Percentiles rank a stretch among this genome's conserved stretches.
Conservation (phyloP, 2,888 invertebrate species). For the Caenorhabditis zanzibari region DNA sequence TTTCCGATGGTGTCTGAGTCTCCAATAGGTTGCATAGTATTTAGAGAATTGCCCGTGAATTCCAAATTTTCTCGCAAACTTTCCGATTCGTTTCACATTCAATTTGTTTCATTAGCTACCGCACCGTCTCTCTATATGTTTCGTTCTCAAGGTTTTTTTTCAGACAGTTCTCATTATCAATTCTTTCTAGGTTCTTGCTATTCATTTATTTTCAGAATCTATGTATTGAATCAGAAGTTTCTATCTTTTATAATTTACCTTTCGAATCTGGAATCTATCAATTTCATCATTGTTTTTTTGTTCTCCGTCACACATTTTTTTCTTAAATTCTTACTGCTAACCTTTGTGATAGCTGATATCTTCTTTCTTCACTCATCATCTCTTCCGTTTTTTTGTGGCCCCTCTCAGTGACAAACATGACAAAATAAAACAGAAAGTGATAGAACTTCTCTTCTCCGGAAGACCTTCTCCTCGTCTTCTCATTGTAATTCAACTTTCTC, state of each 20-base stretch:
- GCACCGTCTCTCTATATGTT: not conserved
- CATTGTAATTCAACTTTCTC: slow-evolving; percentile 11
- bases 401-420: slow-evolving; percentile 27
- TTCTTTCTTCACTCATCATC: not conserved
- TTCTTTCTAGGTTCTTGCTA: not conserved
- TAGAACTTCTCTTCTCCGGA: slow-evolving; percentile 11
- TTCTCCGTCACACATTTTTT: not conserved
- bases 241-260: too few relatives aligned
- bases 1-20: slow-evolving; percentile 23
- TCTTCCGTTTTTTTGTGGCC: slow-evolving; percentile 13
- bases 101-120: slow-evolving; percentile 5
- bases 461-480: slow-evolving; percentile 11
- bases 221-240: too few relatives aligned
- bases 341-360: slow-evolving; percentile 8
- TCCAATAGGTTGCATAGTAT: not conserved
- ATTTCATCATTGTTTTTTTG: not conserved
- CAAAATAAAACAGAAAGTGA: slow-evolving; percentile 37
- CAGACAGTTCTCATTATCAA: not conserved
- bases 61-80: slow-evolving; percentile 12
- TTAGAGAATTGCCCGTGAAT: not conserved
- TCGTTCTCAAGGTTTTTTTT: not conserved
- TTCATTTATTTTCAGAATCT: too few relatives aligned
- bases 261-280: too few relatives aligned
- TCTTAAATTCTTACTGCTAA: not conserved
- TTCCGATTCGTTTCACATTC: slow-evolving; percentile 15